These are phyloP conservation scores for Pygoscelis antarcticus DNA, from an alignment of 2,113 vertebrate genomes.

Conservation along the genomic window DNA sequence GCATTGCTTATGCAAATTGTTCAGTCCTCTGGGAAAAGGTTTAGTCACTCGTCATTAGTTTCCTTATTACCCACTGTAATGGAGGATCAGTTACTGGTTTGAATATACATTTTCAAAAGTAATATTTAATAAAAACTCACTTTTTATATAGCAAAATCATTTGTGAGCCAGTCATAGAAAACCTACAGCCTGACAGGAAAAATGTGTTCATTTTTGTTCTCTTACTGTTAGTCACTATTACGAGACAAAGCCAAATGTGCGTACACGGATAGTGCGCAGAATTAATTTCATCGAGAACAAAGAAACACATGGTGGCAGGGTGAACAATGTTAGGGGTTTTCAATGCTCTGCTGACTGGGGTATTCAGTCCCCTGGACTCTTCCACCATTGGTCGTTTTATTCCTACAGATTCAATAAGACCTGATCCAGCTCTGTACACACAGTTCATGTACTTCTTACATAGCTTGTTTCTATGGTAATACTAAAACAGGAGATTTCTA, in stretches of 20 bases:
- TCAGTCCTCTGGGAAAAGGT: background rate
- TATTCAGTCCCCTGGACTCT: background rate
- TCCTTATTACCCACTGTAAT: background rate
- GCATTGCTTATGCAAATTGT: constrained; percentile 1
- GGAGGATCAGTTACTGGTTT: background rate
- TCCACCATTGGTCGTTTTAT: background rate
- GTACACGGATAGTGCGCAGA: background rate
- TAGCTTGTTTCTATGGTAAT: constrained; percentile 58
- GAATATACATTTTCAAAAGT: background rate
- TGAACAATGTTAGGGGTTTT: background rate
- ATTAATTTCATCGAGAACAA: constrained; percentile 58
- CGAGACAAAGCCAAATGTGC: background rate
- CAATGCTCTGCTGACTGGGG: background rate
- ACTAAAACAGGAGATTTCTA: constrained; percentile 46
- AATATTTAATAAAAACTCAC: background rate
- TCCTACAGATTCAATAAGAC: background rate
- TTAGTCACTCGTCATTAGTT: constrained; percentile 20
- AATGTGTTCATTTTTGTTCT: background rate
- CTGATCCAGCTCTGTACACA: background rate
- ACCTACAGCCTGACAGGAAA: background rate
- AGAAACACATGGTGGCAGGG: constrained; percentile 48
- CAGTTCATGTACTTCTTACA: background rate
- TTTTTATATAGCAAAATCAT: background rate
- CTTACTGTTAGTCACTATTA: background rate
- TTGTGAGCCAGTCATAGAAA: background rate